phyloP scores from a whole-genome alignment of 23 tunicate species.

The Ciona savignyi region DNA sequence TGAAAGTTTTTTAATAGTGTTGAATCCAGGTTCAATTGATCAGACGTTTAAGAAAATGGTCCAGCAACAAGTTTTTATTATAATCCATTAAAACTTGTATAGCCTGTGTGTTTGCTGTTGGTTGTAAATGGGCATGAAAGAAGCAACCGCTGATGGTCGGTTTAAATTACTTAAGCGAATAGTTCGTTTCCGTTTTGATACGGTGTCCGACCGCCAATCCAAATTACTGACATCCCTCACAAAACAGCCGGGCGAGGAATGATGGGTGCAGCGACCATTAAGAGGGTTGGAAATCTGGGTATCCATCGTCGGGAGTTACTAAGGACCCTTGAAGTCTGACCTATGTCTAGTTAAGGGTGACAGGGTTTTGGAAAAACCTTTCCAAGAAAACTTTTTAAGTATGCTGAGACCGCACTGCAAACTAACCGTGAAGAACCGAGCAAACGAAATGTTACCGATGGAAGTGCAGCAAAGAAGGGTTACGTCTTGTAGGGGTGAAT shows the following conservation, averaged over 20 bases:
- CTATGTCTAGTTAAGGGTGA: background rate
- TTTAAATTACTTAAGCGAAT: background rate
- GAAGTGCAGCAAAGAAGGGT: background rate
- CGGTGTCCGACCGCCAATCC: background rate
- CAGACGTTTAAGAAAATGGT: no score
- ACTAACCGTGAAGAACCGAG: background rate
- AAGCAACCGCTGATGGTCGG: background rate
- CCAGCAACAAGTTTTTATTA: no score
- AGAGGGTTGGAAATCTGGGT: background rate
- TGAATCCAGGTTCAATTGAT: no score
- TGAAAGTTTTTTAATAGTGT: no score
- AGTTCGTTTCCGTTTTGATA: background rate
- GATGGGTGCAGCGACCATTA: background rate
- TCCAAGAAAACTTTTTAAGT: background rate
- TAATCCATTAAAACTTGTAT: no score
- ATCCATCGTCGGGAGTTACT: background rate
- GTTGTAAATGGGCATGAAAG: background rate
- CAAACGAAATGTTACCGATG: background rate
- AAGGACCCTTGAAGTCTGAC: background rate
- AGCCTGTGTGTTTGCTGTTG: background rate
- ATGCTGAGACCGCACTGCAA: background rate
- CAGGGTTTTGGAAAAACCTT: background rate
- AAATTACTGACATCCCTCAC: background rate
- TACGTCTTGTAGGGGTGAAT: background rate
- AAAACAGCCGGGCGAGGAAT: background rate